Percentiles rank a stretch among this genome's conserved stretches.
Evolutionary conservation across 2,888 invertebrate genomes (phyloP).

Genomic region (Laothoe populi): DNA sequence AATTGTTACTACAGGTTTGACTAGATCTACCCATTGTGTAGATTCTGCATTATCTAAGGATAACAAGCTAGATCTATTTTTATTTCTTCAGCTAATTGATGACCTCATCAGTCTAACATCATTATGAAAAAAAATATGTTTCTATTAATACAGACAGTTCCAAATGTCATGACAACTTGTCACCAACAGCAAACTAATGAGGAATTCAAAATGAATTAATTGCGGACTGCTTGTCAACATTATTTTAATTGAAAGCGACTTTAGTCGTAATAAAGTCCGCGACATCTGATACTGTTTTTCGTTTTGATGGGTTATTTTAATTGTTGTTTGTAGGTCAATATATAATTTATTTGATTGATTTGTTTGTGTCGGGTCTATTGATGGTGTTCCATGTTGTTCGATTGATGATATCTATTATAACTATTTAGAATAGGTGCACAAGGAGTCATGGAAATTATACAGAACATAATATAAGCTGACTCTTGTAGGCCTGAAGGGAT

Average conservation of each 20-base stretch:
- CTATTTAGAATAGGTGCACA: too few species aligned
- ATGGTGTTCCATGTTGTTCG: too few species aligned
- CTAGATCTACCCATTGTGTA: too few species aligned
- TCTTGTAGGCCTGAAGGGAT: too few species aligned
- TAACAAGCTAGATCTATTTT: neutral
- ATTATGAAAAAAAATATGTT: neutral
- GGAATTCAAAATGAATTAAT: conserved; percentile 26
- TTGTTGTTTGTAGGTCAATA: conserved; percentile 12
- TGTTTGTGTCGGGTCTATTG: neutral
- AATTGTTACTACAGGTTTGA: too few species aligned
- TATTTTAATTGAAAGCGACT: neutral
- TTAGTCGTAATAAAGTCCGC: neutral
- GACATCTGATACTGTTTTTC: neutral
- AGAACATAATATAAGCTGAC: too few species aligned
- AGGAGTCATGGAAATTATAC: too few species aligned
- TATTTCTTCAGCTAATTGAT: neutral
- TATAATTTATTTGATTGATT: conserved; percentile 11
- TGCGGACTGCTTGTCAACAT: neutral
- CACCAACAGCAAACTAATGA: conserved; percentile 11
- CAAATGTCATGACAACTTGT: neutral
- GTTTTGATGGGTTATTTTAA: neutral
- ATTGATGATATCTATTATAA: too few species aligned
- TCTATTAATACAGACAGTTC: neutral
- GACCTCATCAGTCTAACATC: neutral
- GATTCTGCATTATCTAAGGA: too few species aligned